These are phyloP conservation scores for Clivina fossor DNA, from an alignment of 2,888 invertebrate genomes.

Conservation along the genomic window DNA sequence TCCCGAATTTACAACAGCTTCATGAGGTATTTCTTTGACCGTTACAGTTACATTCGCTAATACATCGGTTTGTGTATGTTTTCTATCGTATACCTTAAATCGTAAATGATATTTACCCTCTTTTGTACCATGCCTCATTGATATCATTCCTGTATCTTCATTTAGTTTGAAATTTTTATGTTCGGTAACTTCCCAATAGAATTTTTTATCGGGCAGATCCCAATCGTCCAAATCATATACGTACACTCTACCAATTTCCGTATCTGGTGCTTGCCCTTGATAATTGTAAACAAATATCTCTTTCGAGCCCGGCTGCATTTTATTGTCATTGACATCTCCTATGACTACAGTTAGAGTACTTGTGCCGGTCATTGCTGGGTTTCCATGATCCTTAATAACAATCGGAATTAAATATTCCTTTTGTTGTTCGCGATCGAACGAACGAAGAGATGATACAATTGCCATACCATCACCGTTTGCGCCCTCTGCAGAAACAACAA, in stretches of 20 bases:
- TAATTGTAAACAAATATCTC: constrained; percentile 98
- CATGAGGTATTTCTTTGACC: no score
- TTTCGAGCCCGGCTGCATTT: constrained; percentile 97
- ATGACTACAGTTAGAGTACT: constrained; percentile 95
- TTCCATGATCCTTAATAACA: constrained; percentile 95
- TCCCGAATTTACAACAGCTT: no score
- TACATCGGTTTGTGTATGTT: constrained; percentile 93
- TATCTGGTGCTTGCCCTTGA: constrained; percentile 82
- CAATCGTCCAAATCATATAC: constrained; percentile 98
- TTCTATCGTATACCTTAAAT: constrained; percentile 90
- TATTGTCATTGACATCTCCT: constrained; percentile 97
- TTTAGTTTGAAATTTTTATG: constrained; percentile 87
- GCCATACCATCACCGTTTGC: constrained; percentile 98
- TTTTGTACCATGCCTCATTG: constrained; percentile 89
- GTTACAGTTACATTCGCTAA: no score
- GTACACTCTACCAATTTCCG: constrained; percentile 92
- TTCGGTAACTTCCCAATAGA: constrained; percentile 88
- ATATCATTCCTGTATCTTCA: constrained; percentile 92
- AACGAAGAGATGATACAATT: constrained; percentile 88
- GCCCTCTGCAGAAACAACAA: constrained; percentile 66
- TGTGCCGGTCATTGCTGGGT: constrained; percentile 95
- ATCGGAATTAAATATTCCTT: constrained; percentile 97
- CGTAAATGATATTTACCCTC: no score
- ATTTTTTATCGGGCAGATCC: constrained; percentile 97
- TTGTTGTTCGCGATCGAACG: constrained; percentile 93